Evolutionary conservation across 2,797 vertebrate genomes (phyloP).

Genomic region (Semaprochilodus insignis): DNA sequence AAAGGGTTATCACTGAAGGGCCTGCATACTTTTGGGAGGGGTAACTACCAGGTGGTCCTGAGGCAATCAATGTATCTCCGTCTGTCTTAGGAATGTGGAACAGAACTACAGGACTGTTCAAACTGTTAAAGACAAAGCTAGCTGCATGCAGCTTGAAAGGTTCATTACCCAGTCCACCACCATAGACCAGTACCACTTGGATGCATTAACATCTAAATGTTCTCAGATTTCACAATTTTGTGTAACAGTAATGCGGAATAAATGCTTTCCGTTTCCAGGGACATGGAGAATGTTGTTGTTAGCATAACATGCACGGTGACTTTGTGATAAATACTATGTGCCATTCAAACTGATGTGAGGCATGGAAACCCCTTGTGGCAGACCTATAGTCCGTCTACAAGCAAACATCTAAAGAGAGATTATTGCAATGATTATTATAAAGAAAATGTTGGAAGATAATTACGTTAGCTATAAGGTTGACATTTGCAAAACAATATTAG

Average conservation of each 20-base stretch:
- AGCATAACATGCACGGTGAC: too few species aligned
- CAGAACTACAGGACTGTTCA: not conserved
- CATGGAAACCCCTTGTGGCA: too few species aligned
- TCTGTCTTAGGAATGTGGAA: not conserved
- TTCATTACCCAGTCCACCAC: not conserved
- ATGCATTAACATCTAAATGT: not conserved
- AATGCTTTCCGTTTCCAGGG: not conserved
- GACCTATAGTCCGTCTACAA: too few species aligned
- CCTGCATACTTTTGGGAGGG: not conserved
- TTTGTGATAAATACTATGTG: too few species aligned
- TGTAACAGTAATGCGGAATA: too few species aligned
- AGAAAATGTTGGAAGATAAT: too few species aligned
- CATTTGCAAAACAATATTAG: too few species aligned
- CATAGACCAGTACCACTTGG: not conserved
- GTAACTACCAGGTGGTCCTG: constrained; percentile 3
- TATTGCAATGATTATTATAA: too few species aligned
- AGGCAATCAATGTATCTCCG: not conserved
- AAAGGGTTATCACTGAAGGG: constrained; percentile 28
- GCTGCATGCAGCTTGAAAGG: not conserved
- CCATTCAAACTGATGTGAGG: too few species aligned
- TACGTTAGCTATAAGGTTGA: too few species aligned
- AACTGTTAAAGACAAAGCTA: not conserved
- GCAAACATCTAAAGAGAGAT: too few species aligned
- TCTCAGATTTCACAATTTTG: not conserved
- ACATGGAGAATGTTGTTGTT: too few species aligned